Percentiles rank a stretch among this genome's conserved stretches.
Evolutionary conservation across 2,888 invertebrate genomes (phyloP).

Genomic region (Drosophila pseudotakahashii): DNA sequence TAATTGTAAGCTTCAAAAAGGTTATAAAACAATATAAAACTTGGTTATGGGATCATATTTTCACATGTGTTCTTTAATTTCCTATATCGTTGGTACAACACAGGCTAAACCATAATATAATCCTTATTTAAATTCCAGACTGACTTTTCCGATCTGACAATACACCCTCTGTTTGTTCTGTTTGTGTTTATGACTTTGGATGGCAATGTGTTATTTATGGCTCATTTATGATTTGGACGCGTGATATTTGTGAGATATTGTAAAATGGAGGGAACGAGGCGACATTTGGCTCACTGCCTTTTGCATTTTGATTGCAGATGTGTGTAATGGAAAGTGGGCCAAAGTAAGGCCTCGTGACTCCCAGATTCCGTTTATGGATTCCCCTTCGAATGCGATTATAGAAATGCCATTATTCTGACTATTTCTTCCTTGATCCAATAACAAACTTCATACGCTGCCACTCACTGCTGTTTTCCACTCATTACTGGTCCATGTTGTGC

Average conservation of each 20-base stretch:
- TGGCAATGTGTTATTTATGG: slow-evolving; percentile 79
- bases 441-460: slow-evolving; percentile 5
- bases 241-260: slow-evolving; percentile 69
- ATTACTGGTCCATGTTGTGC: slow-evolving; percentile 30
- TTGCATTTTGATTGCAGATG: slow-evolving; percentile 36
- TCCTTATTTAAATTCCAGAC: background rate
- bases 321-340: slow-evolving; percentile 25
- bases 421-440: slow-evolving; percentile 22
- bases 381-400: slow-evolving; percentile 26
- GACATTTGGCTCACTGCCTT: slow-evolving; percentile 9
- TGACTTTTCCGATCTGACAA: slow-evolving; percentile 8
- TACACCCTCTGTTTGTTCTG: slow-evolving; percentile 39
- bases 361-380: slow-evolving; percentile 13
- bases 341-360: background rate
- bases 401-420: slow-evolving; percentile 5
- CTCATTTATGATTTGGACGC: slow-evolving; percentile 79
- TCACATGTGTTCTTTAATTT: too few species aligned
- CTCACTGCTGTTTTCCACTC: slow-evolving; percentile 34
- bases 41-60: background rate
- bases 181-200: slow-evolving; percentile 50
- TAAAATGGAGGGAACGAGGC: slow-evolving; percentile 39
- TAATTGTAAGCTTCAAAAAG: background rate
- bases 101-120: slow-evolving; percentile 3
- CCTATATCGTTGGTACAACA: too few species aligned
- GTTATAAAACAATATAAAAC: background rate